Conservation (phyloP, 2,888 invertebrate genomes). For the Achlya flavicornis region DNA sequence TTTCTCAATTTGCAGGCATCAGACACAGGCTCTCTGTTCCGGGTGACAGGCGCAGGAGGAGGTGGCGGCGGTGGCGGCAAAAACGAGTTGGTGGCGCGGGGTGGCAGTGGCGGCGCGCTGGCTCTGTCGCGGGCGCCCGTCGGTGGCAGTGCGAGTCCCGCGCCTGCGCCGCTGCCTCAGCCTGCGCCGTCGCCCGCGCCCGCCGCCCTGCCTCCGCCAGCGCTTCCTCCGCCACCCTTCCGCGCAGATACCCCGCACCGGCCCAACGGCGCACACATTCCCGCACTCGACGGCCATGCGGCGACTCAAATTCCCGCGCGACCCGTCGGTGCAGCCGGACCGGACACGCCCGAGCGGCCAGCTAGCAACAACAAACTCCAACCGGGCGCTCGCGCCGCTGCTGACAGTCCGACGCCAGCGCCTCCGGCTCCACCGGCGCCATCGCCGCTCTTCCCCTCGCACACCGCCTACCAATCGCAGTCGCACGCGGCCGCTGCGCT, state of each 20-base stretch:
- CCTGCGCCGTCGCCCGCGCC: conserved; percentile 89
- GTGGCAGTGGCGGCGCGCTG: conserved; percentile 86
- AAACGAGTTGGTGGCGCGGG: conserved; percentile 84
- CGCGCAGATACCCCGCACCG: conserved; percentile 78
- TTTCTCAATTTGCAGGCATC: conserved; percentile 61
- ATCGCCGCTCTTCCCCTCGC: conserved; percentile 72
- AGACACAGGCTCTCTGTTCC: conserved; percentile 76
- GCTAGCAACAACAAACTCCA: conserved; percentile 75
- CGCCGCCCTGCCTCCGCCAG: conserved; percentile 86
- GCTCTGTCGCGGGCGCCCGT: conserved; percentile 85
- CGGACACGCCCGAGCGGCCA: conserved; percentile 74
- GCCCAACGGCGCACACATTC: conserved; percentile 72
- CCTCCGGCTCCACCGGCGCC: conserved; percentile 75
- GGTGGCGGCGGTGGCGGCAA: conserved; percentile 85
- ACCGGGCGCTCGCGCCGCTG: conserved; percentile 75
- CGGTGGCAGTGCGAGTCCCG: conserved; percentile 85
- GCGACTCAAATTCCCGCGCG: conserved; percentile 75
- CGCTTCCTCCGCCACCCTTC: conserved; percentile 86
- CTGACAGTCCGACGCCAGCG: conserved; percentile 77
- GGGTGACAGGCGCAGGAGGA: conserved; percentile 84
- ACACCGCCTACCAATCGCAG: conserved; percentile 75
- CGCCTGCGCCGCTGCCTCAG: conserved; percentile 87
- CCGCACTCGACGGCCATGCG: conserved; percentile 73
- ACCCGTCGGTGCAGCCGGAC: conserved; percentile 72
- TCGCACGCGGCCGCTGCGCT: conserved; percentile 76